phyloP scores from a whole-genome alignment of 2,888 invertebrate genomes.

The Melanotus villosus region DNA sequence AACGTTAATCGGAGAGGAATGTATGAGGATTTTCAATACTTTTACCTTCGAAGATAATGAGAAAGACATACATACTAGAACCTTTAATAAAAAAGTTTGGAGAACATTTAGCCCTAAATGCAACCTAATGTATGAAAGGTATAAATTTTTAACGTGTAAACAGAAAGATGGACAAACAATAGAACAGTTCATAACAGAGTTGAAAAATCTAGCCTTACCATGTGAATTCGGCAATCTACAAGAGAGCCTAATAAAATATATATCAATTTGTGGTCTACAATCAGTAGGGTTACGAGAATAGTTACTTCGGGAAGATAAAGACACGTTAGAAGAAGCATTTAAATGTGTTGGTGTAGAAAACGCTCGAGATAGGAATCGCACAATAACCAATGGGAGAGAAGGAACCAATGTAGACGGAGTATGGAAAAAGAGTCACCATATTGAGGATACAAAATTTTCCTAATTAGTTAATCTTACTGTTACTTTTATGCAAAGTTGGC shows the following conservation, averaged over 20 bases:
- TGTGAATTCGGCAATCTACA: constrained; percentile 35
- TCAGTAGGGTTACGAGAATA: constrained; percentile 40
- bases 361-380: constrained; percentile 17
- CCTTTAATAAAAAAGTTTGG: constrained; percentile 45
- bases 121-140: constrained; percentile 45
- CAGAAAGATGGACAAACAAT: constrained; percentile 44
- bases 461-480: no score
- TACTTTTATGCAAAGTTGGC: no score
- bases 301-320: constrained; percentile 40
- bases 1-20: constrained; percentile 43
- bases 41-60: constrained; percentile 39
- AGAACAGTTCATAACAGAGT: constrained; percentile 43
- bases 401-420: neutral
- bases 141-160: constrained; percentile 41
- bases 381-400: neutral
- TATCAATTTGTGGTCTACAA: constrained; percentile 40
- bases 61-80: constrained; percentile 35
- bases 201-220: constrained; percentile 42
- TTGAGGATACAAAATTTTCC: no score
- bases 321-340: constrained; percentile 44
- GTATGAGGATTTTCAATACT: constrained; percentile 43
- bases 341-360: constrained; percentile 43
- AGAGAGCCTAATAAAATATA: constrained; percentile 34
- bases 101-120: constrained; percentile 44
- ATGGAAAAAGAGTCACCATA: neutral